Conservation (phyloP, 2,113 vertebrate species). For the Opisthocomus hoazin region DNA sequence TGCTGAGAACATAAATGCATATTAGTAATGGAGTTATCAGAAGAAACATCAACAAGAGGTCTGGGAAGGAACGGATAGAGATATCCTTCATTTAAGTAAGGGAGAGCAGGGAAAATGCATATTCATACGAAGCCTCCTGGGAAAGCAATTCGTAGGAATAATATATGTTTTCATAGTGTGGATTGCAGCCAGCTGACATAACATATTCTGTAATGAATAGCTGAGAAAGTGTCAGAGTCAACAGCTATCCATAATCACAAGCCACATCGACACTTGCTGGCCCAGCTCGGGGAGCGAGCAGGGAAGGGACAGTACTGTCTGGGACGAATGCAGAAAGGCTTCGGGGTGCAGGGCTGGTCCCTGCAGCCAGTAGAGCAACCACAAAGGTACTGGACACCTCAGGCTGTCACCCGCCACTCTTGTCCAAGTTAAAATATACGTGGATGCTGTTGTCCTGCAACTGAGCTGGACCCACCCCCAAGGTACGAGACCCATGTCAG, state of each 20-base stretch:
- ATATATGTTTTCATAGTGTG: not conserved
- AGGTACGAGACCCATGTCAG: too few species aligned
- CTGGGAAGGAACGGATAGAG: not conserved
- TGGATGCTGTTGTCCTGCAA: not conserved
- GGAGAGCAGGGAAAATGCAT: not conserved
- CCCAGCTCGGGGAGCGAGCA: not conserved
- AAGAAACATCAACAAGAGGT: not conserved
- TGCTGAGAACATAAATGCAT: not conserved
- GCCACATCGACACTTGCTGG: fast-evolving
- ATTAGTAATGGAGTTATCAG: not conserved
- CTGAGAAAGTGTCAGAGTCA: not conserved
- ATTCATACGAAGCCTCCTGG: not conserved
- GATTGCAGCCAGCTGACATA: not conserved
- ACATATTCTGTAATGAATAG: not conserved
- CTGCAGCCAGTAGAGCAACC: not conserved
- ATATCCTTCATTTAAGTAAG: not conserved
- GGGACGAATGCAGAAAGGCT: not conserved
- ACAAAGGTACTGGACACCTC: not conserved
- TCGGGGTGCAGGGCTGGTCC: not conserved
- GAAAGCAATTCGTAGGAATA: conserved; percentile 2
- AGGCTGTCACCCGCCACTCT: not conserved
- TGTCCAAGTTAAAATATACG: too few species aligned
- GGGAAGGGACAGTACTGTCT: not conserved
- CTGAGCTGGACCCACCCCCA: not conserved
- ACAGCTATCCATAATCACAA: not conserved